Evolutionary conservation across 2,113 vertebrate genomes (phyloP).

Genomic region (Chaetops frenatus): DNA sequence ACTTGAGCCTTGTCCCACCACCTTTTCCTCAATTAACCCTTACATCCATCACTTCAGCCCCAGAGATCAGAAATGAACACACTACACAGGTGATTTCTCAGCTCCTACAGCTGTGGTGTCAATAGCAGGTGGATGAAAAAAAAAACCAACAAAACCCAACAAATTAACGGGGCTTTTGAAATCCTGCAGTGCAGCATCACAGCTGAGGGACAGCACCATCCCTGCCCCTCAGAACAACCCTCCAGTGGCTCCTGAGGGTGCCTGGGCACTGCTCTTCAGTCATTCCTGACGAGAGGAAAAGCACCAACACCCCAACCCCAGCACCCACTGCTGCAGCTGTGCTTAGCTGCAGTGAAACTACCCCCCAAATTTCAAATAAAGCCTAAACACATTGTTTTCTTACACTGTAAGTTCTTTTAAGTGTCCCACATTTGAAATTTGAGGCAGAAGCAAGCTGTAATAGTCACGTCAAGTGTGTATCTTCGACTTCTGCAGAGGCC

Average conservation of each 20-base stretch:
- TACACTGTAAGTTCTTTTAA: too few relatives aligned
- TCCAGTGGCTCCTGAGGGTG: neutral
- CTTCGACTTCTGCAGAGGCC: neutral
- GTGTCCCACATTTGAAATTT: neutral
- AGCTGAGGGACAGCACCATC: neutral
- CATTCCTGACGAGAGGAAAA: neutral
- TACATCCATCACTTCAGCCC: neutral
- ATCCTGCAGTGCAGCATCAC: neutral
- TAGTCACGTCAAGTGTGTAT: neutral
- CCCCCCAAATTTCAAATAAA: neutral
- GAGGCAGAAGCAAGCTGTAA: neutral
- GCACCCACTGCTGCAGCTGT: neutral
- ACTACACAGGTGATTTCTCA: neutral
- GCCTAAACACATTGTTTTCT: neutral
- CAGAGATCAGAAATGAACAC: neutral
- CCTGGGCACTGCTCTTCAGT: neutral
- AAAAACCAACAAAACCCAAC: too few relatives aligned
- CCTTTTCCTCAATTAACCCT: neutral
- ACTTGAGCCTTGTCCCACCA: too few relatives aligned
- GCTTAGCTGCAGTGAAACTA: neutral
- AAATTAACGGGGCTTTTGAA: neutral
- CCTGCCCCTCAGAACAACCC: neutral
- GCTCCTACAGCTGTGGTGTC: neutral
- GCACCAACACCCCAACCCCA: accelerated
- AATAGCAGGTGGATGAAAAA: neutral